A percentile compares a stretch with the other conserved stretches of the same genome.
phyloP scores from a whole-genome alignment of 2,797 vertebrate genomes.

The Chromis chromis region DNA sequence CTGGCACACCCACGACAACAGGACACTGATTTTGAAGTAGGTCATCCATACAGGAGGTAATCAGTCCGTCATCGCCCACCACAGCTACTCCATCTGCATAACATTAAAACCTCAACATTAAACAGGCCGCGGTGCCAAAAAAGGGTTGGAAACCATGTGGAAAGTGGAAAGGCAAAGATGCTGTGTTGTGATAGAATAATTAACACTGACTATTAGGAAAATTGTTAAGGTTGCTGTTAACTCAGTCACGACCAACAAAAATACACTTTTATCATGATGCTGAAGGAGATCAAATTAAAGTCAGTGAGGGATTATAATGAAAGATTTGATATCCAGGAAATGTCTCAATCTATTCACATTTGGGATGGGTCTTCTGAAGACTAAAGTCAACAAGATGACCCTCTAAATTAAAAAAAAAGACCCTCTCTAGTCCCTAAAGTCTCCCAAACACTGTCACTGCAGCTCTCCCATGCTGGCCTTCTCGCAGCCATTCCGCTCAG shows the following conservation, averaged over 20 bases:
- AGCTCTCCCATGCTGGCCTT: constrained; percentile 34
- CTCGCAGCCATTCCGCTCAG: constrained; percentile 60
- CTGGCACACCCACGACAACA: constrained; percentile 33
- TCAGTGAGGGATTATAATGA: neutral
- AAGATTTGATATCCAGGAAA: constrained; percentile 7
- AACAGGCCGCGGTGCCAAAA: constrained; percentile 36
- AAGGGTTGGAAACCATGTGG: constrained; percentile 19
- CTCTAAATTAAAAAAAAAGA: neutral
- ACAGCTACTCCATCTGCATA: constrained; percentile 62
- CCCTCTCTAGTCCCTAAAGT: neutral
- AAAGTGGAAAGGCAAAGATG: constrained; percentile 19
- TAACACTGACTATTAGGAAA: neutral
- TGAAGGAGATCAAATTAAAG: neutral
- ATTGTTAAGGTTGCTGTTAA: neutral
- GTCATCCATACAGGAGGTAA: constrained; percentile 59
- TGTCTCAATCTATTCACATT: constrained; percentile 4
- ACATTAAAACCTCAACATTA: constrained; percentile 44
- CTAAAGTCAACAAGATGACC: neutral
- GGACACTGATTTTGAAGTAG: constrained; percentile 48
- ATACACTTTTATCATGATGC: neutral
- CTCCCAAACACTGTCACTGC: constrained; percentile 29
- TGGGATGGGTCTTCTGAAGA: neutral
- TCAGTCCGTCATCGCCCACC: constrained; percentile 47
- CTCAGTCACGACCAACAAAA: neutral
- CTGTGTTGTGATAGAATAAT: constrained; percentile 10